phyloP scores from a whole-genome alignment of 2,113 vertebrate genomes.

The Cardinalis cardinalis region DNA sequence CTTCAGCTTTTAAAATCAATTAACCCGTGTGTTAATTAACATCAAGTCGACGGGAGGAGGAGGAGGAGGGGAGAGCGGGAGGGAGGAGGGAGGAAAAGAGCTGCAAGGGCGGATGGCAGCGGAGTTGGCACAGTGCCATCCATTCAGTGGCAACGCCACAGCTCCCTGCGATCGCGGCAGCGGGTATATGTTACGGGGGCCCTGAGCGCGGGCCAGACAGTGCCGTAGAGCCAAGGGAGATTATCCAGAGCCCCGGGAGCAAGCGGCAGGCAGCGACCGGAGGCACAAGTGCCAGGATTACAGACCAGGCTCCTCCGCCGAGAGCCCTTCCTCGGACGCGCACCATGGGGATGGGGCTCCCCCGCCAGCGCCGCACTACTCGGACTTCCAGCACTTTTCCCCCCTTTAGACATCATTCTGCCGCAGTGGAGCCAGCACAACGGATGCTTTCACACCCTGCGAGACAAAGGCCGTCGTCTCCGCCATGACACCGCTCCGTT shows the following conservation, averaged over 20 bases:
- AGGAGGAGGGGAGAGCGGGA: constrained; percentile 72
- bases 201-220: constrained; percentile 76
- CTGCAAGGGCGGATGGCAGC: constrained; percentile 96
- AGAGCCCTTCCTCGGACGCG: constrained; percentile 59
- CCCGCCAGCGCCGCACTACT: constrained; percentile 51
- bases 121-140: constrained; percentile 99
- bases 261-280: constrained; percentile 69
- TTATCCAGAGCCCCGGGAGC: constrained; percentile 76
- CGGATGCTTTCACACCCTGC: constrained; percentile 78
- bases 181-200: constrained; percentile 85
- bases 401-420: constrained; percentile 68
- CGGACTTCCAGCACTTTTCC: constrained; percentile 68
- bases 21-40: constrained; percentile 98
- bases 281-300: constrained; percentile 78
- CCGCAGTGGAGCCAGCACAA: constrained; percentile 73
- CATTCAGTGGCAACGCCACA: constrained; percentile 96
- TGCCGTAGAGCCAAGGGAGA: constrained; percentile 68
- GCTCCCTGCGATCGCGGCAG: constrained; percentile 82
- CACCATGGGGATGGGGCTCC: constrained; percentile 56
- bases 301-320: constrained; percentile 61
- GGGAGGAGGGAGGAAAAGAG: constrained; percentile 87
- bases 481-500: constrained; percentile 75
- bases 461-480: constrained; percentile 80
- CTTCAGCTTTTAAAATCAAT: constrained; percentile 94
- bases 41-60: constrained; percentile 88